Evolutionary conservation across 2,888 invertebrate species (phyloP), one percentile per base, ranked within the genome.

Genomic region (Tethea ocularis): DNA sequence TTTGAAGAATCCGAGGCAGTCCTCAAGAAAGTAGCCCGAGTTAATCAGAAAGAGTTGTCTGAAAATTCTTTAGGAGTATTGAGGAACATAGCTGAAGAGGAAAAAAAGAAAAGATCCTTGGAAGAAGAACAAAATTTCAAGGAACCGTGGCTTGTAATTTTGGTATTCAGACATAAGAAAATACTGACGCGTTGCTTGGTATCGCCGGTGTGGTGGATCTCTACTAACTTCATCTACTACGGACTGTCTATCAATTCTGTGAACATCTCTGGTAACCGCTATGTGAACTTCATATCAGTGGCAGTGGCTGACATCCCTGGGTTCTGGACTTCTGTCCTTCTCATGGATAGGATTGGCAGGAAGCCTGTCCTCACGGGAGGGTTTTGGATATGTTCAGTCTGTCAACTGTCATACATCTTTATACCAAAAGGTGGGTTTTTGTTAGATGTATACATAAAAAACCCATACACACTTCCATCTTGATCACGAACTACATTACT

Each of bases 261-360:
- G 1, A 91, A 94, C n/a, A 83, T 96, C 63, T 93, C 93, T 3
- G 95, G 95, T 2, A 94, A 95, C 78, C 92, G 75, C 20, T 95
- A 95, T 77, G 57, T 94, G 13, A 96, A 95, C 83, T 96, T 95
- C 74, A 92, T 95, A 59, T 82, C 94, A 23, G 94, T 94, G 5
- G 85, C 94, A 0, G 79, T 94, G 11, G 93, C 95, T 3, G 96
- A 96, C 80, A 94, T 96, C 58, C 96, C 96, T 0, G 96, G 95
- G 0, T 95, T 94, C 74, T 86, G 95, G 71, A 70, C 94, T 38
- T 94, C 95, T 0, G 94, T 94, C 56, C 76, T 94, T 17, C 77
- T 95, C 11, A 89, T 96, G 72, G 94, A 94, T 62, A 88, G 84
- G 58, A 80, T 94, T 8, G 95, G 95, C 0, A 86, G 95, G 62